phyloP scores from a whole-genome alignment of 2,888 invertebrate species.

The Hydrotaea diabolus region DNA sequence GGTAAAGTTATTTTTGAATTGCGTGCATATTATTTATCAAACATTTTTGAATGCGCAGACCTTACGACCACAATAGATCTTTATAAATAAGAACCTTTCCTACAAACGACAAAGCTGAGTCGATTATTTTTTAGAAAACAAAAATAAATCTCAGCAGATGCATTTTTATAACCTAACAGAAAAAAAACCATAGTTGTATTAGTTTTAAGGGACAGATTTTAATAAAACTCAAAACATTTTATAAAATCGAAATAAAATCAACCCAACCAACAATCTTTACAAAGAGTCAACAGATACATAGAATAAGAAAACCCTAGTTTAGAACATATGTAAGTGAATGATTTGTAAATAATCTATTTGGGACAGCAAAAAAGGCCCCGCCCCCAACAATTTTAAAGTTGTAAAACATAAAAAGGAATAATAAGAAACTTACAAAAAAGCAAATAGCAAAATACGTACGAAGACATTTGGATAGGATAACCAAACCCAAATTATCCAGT shows the following conservation, averaged over 20 bases:
- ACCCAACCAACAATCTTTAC: constrained; percentile 9
- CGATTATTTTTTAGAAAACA: too few relatives aligned
- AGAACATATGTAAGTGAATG: background rate
- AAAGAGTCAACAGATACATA: background rate
- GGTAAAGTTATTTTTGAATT: too few relatives aligned
- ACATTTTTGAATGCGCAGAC: too few relatives aligned
- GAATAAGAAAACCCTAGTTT: constrained; percentile 8
- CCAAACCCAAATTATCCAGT: background rate
- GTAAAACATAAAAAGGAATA: background rate
- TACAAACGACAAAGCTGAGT: too few relatives aligned
- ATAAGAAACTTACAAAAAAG: background rate
- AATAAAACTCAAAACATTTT: background rate
- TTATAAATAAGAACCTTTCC: too few relatives aligned
- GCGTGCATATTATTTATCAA: too few relatives aligned
- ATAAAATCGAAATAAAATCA: constrained; percentile 21
- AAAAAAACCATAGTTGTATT: too few relatives aligned
- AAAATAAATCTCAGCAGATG: too few relatives aligned
- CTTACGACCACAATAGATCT: too few relatives aligned
- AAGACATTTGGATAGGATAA: constrained; percentile 34
- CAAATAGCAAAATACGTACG: constrained; percentile 58
- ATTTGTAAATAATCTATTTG: constrained; percentile 49
- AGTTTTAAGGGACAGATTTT: constrained; percentile 15
- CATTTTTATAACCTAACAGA: too few relatives aligned
- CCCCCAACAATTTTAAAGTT: background rate
- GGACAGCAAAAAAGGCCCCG: background rate